These are phyloP conservation scores for Drosophila littoralis DNA, from an alignment of 1,140 invertebrate genomes.

Conservation along the genomic window DNA sequence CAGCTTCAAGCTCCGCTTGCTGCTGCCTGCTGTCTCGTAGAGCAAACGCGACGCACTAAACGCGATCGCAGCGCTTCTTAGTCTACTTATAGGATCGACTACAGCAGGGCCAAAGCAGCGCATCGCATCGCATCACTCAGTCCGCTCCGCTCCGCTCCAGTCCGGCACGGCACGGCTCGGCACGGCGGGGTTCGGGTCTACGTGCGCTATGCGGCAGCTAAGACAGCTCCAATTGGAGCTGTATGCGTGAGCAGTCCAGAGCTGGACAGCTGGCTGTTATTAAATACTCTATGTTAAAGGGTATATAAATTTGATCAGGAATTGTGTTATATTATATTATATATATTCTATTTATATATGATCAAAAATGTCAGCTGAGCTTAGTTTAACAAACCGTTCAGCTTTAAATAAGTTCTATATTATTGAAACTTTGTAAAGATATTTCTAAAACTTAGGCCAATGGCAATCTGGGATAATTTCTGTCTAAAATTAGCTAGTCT, in stretches of 20 bases:
- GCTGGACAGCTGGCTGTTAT: constrained; percentile 7
- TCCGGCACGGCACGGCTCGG: neutral
- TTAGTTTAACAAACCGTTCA: no score
- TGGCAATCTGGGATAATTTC: no score
- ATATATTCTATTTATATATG: no score
- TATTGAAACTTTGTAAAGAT: no score
- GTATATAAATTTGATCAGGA: no score
- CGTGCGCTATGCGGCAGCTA: neutral
- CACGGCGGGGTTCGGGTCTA: neutral
- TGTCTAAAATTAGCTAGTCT: no score
- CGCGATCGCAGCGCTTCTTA: constrained; percentile 76
- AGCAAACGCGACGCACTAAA: constrained; percentile 78
- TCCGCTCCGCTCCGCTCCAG: neutral
- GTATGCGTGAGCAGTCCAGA: neutral
- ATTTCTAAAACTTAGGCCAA: no score
- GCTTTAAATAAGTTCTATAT: no score
- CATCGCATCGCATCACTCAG: neutral
- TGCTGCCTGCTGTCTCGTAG: constrained; percentile 51
- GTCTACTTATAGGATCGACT: constrained; percentile 69
- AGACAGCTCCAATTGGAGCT: constrained; percentile 3
- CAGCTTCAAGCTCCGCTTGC: constrained; percentile 23
- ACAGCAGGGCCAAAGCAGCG: neutral
- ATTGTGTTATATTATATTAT: neutral
- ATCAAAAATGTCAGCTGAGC: no score
- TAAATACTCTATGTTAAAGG: neutral